These are phyloP conservation scores for Kradibia gibbosae DNA, from an alignment of 1,140 invertebrate genomes.

Conservation along the genomic window DNA sequence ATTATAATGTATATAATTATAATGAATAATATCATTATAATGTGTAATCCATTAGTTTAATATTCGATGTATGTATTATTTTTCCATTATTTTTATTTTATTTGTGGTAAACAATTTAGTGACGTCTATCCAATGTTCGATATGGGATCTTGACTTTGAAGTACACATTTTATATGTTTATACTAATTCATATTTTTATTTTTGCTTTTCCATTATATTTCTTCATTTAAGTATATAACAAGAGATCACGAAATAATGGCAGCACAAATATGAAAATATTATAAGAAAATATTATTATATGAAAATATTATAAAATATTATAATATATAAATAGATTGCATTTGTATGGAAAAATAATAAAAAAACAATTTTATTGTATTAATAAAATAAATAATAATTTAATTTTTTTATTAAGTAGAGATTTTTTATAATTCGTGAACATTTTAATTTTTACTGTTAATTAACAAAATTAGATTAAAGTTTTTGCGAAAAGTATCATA, in stretches of 20 bases:
- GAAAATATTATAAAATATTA: background rate
- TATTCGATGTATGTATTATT: conserved; percentile 59
- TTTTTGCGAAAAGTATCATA: no score
- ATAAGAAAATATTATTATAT: background rate
- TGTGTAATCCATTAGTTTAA: background rate
- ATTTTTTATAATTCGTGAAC: no score
- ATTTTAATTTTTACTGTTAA: no score
- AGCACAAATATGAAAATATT: background rate
- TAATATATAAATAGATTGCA: no score
- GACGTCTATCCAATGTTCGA: conserved; percentile 38
- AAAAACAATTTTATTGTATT: no score
- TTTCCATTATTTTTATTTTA: conserved; percentile 40
- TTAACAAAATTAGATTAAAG: no score
- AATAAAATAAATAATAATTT: no score
- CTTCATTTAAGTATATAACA: conserved; percentile 55
- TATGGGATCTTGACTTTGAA: conserved; percentile 65
- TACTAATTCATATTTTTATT: conserved; percentile 47
- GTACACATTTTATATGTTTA: conserved; percentile 61
- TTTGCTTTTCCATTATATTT: conserved; percentile 42
- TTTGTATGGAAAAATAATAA: no score
- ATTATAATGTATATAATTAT: background rate
- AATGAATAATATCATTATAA: background rate
- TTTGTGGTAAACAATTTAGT: conserved; percentile 57
- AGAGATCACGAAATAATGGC: conserved; percentile 12
- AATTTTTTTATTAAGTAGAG: no score